Base-by-base conservation (phyloP, 2,888 invertebrate species). In the Meiosimyza decipiens region DNA sequence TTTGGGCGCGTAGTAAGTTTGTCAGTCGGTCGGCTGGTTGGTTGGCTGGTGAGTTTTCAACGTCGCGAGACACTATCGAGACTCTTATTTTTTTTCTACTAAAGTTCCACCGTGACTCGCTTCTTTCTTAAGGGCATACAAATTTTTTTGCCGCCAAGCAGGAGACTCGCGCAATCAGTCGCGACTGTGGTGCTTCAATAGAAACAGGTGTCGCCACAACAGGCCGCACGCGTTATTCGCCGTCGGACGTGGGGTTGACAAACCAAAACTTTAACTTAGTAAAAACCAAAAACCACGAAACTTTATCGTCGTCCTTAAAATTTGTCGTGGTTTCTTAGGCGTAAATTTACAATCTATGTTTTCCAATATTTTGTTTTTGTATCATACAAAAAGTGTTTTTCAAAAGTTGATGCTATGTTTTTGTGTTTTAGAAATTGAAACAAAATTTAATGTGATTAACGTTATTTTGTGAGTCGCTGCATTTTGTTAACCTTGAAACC, bases 101-200 rank as follows among this genome's bases (percentile, higher is more conserved):
- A 62, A 18, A 49, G 40, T 22, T 51, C 54, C 18, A 33, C 52
- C 22, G 47, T 47, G 63, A 63, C 64, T 33, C 64, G 71, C 64
- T 65, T 71, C 66, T 75, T 77, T 76, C 76, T 76, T 71, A 52
- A 75, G 72, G 69, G 74, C 71, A 72, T 75, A 40, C 40, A 40
- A 40, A 7, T 40, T 40, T 40, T 40, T 77, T 77, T 77, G 77
- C 78, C 78, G 78, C 78, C 79, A 77, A 79, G 76, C 83, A 80
- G 82, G 79, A 82, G 83, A 79, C 82, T 81, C 84, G 83, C 40
- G 40, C 40, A 40, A 40, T 81, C 85, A 85, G 83, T 82, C 85
- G 86, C 86, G 84, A 83, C 84, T 82, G 82, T 82, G 85, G 84
- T 83, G 86, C 85, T 86, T 86, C 81, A 85, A 84, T 83, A 83